A percentile compares a stretch with the other conserved stretches of the same genome.
Conservation (phyloP, 1,140 invertebrate species). For the Spodoptera frugiperda region DNA sequence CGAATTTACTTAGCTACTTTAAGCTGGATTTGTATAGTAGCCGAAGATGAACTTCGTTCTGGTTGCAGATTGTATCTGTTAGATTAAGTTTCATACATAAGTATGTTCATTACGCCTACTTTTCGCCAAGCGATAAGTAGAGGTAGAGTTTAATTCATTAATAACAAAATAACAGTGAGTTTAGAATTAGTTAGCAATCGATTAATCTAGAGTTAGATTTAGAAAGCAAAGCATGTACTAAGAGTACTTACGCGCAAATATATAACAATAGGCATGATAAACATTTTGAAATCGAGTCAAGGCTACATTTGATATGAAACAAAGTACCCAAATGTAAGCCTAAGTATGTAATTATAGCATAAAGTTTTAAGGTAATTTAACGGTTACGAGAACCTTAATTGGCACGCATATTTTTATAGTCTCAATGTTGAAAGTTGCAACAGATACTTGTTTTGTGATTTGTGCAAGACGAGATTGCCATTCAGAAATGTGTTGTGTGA, state of each 20-base stretch:
- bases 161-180: not conserved
- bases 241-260: not conserved
- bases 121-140: too few relatives aligned
- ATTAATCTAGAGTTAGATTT: not conserved
- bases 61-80: too few relatives aligned
- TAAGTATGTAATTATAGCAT: too few relatives aligned
- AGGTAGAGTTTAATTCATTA: not conserved
- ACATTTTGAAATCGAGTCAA: conserved; percentile 30
- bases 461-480: not conserved
- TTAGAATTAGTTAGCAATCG: conserved; percentile 2
- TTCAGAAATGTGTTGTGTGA: conserved; percentile 2
- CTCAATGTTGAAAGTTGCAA: too few relatives aligned
- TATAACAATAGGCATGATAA: not conserved
- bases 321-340: conserved; percentile 1
- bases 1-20: too few relatives aligned
- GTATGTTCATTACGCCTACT: too few relatives aligned
- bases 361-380: too few relatives aligned
- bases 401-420: too few relatives aligned
- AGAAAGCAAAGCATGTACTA: not conserved
- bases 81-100: too few relatives aligned
- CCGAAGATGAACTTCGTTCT: too few relatives aligned
- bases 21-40: too few relatives aligned
- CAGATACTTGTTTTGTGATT: not conserved
- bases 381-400: too few relatives aligned
- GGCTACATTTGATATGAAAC: conserved; percentile 11